These are phyloP conservation scores for Balanococcus diminutus DNA, from an alignment of 2,888 invertebrate species.

Conservation along the genomic window DNA sequence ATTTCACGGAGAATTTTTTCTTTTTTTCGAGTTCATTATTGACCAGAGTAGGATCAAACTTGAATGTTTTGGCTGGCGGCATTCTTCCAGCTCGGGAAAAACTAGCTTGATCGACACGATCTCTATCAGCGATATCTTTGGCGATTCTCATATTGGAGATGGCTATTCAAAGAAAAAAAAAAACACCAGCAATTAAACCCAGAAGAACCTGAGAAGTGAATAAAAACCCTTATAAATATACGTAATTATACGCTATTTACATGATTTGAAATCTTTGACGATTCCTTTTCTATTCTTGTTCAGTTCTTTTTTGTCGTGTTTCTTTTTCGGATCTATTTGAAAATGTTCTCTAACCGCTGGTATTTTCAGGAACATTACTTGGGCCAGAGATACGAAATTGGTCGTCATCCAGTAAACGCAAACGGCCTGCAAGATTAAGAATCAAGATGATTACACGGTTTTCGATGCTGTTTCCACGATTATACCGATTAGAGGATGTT, in stretches of 20 bases:
- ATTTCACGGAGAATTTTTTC: conserved; percentile 56
- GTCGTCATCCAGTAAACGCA: conserved; percentile 88
- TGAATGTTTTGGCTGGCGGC: conserved; percentile 84
- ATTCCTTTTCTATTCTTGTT: neutral
- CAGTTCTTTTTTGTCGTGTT: neutral
- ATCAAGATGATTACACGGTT: neutral
- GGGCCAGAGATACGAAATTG: conserved; percentile 82
- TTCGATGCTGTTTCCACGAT: conserved; percentile 58
- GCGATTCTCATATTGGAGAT: conserved; percentile 83
- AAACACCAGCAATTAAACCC: neutral
- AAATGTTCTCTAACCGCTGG: conserved; percentile 76
- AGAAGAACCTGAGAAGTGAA: too few species aligned
- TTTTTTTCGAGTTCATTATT: conserved; percentile 58
- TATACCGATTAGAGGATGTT: conserved; percentile 57
- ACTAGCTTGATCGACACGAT: conserved; percentile 75
- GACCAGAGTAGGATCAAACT: conserved; percentile 72
- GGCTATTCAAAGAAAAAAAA: conserved; percentile 65
- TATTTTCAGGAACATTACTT: conserved; percentile 78
- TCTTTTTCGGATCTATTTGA: conserved; percentile 69
- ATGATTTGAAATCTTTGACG: conserved; percentile 10
- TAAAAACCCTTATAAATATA: too few species aligned
- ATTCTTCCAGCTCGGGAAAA: conserved; percentile 86
- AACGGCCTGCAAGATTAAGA: conserved; percentile 68
- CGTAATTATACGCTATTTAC: neutral
- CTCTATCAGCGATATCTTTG: conserved; percentile 77